Evolutionary conservation across 2,797 vertebrate species (phyloP).

Genomic region (Amazona ochrocephala): DNA sequence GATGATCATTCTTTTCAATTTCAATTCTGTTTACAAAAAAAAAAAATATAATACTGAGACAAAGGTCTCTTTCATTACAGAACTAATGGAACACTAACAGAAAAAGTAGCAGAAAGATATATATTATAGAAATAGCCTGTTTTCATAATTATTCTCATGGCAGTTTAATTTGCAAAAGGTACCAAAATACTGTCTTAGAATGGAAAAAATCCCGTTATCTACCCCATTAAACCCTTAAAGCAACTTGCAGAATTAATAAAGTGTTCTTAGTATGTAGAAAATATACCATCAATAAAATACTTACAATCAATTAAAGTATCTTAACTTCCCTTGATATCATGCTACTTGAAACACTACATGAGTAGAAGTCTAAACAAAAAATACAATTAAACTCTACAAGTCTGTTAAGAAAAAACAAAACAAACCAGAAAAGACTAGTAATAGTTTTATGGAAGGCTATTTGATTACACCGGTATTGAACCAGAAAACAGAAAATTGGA

Average conservation of each 20-base stretch:
- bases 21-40: background rate
- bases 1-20: background rate
- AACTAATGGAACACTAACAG: background rate
- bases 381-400: background rate
- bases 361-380: background rate
- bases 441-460: background rate
- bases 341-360: background rate
- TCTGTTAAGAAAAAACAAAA: background rate
- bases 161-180: background rate
- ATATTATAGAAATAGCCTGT: background rate
- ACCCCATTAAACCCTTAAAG: background rate
- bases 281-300: background rate
- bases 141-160: background rate
- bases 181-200: background rate
- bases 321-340: background rate
- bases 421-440: background rate
- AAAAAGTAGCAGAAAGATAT: constrained; percentile 6
- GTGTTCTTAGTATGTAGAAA: background rate
- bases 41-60: background rate
- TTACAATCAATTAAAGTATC: background rate
- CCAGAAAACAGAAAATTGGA: background rate
- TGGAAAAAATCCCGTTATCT: background rate
- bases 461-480: background rate
- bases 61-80: background rate
- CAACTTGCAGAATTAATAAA: background rate